A percentile compares a stretch with the other conserved stretches of the same genome.
Conservation (phyloP, 1,140 invertebrate genomes). For the Cydia pomonella region DNA sequence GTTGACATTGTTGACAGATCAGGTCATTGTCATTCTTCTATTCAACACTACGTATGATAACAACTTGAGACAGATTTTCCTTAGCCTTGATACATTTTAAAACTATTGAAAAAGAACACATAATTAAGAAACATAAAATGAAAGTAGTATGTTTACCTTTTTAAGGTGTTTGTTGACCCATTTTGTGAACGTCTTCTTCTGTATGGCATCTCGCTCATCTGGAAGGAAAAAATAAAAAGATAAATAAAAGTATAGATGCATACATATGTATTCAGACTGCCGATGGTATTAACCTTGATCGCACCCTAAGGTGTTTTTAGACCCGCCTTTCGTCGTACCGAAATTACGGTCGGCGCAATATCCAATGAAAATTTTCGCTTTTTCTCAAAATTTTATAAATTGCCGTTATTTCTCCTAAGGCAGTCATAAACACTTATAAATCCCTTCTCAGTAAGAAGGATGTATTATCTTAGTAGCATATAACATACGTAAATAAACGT, state of each 20-base stretch:
- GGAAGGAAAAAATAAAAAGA: conserved; percentile 80
- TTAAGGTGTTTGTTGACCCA: conserved; percentile 99
- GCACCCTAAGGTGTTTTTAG: too few species aligned
- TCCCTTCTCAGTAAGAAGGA: too few species aligned
- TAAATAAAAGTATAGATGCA: conserved; percentile 30
- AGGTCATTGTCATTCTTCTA: conserved; percentile 1
- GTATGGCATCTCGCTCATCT: conserved; percentile 99
- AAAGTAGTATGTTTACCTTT: conserved; percentile 88
- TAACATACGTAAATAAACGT: too few species aligned
- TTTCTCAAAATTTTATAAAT: too few species aligned
- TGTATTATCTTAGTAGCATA: too few species aligned
- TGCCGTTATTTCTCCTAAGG: too few species aligned
- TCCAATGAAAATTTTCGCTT: too few species aligned
- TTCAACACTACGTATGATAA: not conserved
- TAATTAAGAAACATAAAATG: conserved; percentile 32
- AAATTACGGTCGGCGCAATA: too few species aligned
- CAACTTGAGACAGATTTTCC: conserved; percentile 19
- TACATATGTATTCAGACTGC: too few species aligned
- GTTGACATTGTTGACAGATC: conserved; percentile 2
- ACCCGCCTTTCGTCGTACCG: too few species aligned
- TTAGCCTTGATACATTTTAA: not conserved
- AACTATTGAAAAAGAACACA: not conserved
- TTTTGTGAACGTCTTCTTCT: conserved; percentile 99
- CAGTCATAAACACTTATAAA: too few species aligned
- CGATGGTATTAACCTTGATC: too few species aligned